These are phyloP conservation scores for Sycobia sp. DNA, from an alignment of 1,140 invertebrate genomes.

Conservation along the genomic window DNA sequence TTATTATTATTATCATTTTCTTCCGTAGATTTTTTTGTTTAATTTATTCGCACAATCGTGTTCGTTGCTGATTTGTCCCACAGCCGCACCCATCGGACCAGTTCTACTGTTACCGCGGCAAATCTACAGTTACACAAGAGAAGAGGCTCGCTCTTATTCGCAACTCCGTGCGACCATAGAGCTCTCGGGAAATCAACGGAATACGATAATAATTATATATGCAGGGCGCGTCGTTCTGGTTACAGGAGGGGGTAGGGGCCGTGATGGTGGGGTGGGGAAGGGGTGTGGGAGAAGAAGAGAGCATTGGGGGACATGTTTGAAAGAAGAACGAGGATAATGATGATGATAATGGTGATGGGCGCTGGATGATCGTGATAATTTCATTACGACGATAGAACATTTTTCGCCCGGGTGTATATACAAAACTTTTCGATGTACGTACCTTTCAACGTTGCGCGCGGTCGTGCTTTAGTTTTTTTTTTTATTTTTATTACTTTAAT, in stretches of 20 bases:
- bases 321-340: slow-evolving; percentile 14
- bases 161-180: too few relatives aligned
- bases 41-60: too few relatives aligned
- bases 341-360: slow-evolving; percentile 18
- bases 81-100: too few relatives aligned
- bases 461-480: too few relatives aligned
- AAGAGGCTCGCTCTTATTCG: too few relatives aligned
- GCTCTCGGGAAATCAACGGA: slow-evolving; percentile 27
- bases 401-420: background rate
- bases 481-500: too few relatives aligned
- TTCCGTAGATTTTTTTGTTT: slow-evolving; percentile 11
- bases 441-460: too few relatives aligned
- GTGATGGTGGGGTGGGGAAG: too few relatives aligned
- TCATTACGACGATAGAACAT: slow-evolving; percentile 24
- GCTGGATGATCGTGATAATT: slow-evolving; percentile 31
- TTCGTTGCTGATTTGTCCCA: too few relatives aligned
- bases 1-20: slow-evolving; percentile 11
- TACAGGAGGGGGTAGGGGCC: background rate
- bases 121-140: too few relatives aligned
- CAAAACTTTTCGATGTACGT: too few relatives aligned
- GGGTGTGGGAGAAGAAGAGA: background rate
- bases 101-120: too few relatives aligned
- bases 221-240: slow-evolving; percentile 16
- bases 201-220: slow-evolving; percentile 27
- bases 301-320: background rate